A percentile compares a stretch with the other conserved stretches of the same genome.
phyloP scores from a whole-genome alignment of 2,888 invertebrate genomes.

The Cheilosia scutellata region DNA sequence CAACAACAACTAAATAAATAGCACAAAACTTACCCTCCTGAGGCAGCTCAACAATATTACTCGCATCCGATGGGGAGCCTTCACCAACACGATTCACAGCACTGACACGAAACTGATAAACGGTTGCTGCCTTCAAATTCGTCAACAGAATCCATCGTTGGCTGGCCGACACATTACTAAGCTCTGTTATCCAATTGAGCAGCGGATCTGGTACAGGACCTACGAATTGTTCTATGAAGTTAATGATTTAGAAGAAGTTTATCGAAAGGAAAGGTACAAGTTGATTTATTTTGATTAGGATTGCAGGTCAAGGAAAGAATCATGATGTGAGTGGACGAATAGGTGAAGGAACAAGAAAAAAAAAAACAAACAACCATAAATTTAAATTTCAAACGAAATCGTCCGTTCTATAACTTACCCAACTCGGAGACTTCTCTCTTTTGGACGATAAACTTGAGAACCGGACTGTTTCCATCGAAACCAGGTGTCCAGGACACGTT shows the following conservation, averaged over 20 bases:
- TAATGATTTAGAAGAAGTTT: slow-evolving; percentile 78
- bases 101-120: slow-evolving; percentile 98
- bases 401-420: slow-evolving; percentile 85
- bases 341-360: slow-evolving; percentile 52
- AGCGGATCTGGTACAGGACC: slow-evolving; percentile 94
- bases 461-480: slow-evolving; percentile 98
- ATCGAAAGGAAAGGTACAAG: slow-evolving; percentile 25
- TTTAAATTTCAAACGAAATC: slow-evolving; percentile 64
- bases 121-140: slow-evolving; percentile 96
- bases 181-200: slow-evolving; percentile 94
- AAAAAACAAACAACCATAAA: slow-evolving; percentile 73
- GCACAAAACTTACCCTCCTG: slow-evolving; percentile 92
- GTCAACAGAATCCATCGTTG: slow-evolving; percentile 92
- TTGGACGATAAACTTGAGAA: slow-evolving; percentile 96
- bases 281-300: slow-evolving; percentile 9
- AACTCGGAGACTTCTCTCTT: slow-evolving; percentile 94
- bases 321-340: slow-evolving; percentile 50
- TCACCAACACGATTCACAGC: slow-evolving; percentile 98
- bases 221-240: slow-evolving; percentile 85
- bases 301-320: slow-evolving; percentile 1
- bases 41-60: slow-evolving; percentile 95
- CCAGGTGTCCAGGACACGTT: slow-evolving; percentile 97
- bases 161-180: slow-evolving; percentile 92
- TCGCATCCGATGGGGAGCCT: slow-evolving; percentile 95
- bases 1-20: slow-evolving; percentile 27